A percentile compares a stretch with the other conserved stretches of the same genome.
phyloP scores from a whole-genome alignment of 1,140 invertebrate genomes.

The Lepeophtheirus salmonis region DNA sequence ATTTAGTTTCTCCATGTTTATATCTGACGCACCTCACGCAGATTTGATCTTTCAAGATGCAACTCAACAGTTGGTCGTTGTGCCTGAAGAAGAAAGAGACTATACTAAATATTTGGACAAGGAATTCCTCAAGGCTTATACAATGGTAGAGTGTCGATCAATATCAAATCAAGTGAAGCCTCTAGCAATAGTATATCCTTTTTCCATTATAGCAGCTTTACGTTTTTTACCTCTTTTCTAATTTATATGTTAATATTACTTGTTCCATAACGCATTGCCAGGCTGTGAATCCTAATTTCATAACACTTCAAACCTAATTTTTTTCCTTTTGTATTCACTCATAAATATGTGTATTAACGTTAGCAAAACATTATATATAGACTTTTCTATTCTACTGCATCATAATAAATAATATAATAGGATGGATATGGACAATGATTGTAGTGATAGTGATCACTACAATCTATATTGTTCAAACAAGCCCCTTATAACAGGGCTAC shows the following conservation, averaged over 20 bases:
- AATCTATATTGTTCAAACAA: too few species aligned
- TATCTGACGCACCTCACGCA: conserved; percentile 50
- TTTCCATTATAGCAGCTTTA: too few species aligned
- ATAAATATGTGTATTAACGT: background rate
- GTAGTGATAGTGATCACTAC: too few species aligned
- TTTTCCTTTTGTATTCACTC: background rate
- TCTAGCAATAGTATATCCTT: background rate
- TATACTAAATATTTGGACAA: conserved; percentile 47
- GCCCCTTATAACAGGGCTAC: too few species aligned
- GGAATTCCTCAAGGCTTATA: conserved; percentile 52
- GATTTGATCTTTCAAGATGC: conserved; percentile 85
- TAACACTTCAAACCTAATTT: background rate
- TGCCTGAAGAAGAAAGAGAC: conserved; percentile 37
- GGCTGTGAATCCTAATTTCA: background rate
- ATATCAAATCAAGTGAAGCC: background rate
- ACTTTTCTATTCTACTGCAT: too few species aligned
- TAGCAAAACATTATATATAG: too few species aligned
- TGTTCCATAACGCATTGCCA: too few species aligned
- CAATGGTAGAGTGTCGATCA: conserved; percentile 56
- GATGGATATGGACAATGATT: too few species aligned
- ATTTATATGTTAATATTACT: too few species aligned
- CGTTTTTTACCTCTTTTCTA: too few species aligned
- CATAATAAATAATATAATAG: too few species aligned
- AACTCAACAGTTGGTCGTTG: conserved; percentile 49
- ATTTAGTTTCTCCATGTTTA: conserved; percentile 79